These are phyloP conservation scores for Eptesicus fuscus DNA, from an alignment of 2,113 vertebrate genomes.

Conservation along the genomic window DNA sequence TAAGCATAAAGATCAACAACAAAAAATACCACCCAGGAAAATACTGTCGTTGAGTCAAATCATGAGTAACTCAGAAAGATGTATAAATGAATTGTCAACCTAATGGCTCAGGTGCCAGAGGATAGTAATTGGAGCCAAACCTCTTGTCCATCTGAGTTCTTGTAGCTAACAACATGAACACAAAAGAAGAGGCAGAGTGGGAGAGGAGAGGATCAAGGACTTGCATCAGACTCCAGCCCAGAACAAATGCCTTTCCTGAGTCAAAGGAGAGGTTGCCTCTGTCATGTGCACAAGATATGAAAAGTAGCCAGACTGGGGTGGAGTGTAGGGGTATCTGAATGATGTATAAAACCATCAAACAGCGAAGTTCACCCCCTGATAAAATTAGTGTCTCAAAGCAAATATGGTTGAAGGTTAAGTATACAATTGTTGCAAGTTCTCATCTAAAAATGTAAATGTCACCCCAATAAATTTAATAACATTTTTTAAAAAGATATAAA, in stretches of 20 bases:
- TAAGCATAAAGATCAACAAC: conserved; percentile 50
- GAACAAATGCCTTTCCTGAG: not conserved
- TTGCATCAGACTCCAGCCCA: not conserved
- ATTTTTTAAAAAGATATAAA: not conserved
- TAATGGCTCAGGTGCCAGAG: not conserved
- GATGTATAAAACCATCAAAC: not conserved
- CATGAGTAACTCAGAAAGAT: not conserved
- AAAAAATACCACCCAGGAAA: conserved; percentile 68
- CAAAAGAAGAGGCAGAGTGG: not conserved
- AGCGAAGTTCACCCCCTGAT: not conserved
- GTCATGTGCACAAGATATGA: not conserved
- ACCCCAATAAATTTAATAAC: not conserved
- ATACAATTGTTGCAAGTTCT: not conserved
- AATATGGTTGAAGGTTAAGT: not conserved
- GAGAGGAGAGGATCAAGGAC: not conserved
- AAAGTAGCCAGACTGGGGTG: not conserved
- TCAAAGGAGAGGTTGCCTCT: conserved; percentile 2
- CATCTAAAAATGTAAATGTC: not conserved
- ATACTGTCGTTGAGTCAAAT: not conserved
- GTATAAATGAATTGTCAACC: not conserved
- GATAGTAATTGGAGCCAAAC: not conserved
- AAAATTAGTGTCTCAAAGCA: conserved; percentile 17
- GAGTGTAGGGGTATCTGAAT: not conserved
- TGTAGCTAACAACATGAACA: not conserved
- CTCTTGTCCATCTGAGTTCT: not conserved